Base-by-base conservation (phyloP, 1,140 invertebrate genomes). In the Drosophila sproati region DNA sequence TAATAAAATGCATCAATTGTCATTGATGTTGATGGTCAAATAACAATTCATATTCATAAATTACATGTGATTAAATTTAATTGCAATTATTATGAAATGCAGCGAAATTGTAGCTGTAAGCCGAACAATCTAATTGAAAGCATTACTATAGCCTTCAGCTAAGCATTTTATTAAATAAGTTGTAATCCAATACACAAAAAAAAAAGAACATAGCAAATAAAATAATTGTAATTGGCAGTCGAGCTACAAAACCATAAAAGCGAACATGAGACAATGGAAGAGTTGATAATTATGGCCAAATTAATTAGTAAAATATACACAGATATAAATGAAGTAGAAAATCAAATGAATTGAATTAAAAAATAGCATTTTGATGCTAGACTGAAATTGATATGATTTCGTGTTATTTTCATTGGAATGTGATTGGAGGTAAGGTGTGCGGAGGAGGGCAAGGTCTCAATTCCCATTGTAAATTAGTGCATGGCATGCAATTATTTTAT, bases 401-500 rank as follows among this genome's bases (percentile, higher is more conserved):
- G 20, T 20, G 20, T 20, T 20, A 20, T 8, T 43, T 43, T 43
- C 10, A 1, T 43, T 43, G 39, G 10, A 20, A 20, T n/a, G 10
- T 8, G 39, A 39, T 3, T 3, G 1, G 6, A 2, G 8, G 20
- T 6, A 20, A 2, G 28, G 52, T 0, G 3, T 5, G 20, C 3
- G 10, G 2, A 28, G 4, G 32, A 20, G 20, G 20, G 20, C 20
- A 20, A 20, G 20, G 20, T 20, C 20, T 20, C 20, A n/a, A 50
- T 60, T 60, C 54, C 50, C 47, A 41, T 47, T 71, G 10, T 57
- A 63, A 72, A 76, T 67, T 67, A 66, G 35, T 78, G 41, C 73
- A 63, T 63, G 54, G 67, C 52, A 77, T 73, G 76, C 72, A 87
- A 79, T 82, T 79, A 79, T 77, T 79, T 73, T 48, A 79, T 79